Evolutionary conservation across 2,888 invertebrate genomes (phyloP).

Genomic region (Melanostoma mellinum): DNA sequence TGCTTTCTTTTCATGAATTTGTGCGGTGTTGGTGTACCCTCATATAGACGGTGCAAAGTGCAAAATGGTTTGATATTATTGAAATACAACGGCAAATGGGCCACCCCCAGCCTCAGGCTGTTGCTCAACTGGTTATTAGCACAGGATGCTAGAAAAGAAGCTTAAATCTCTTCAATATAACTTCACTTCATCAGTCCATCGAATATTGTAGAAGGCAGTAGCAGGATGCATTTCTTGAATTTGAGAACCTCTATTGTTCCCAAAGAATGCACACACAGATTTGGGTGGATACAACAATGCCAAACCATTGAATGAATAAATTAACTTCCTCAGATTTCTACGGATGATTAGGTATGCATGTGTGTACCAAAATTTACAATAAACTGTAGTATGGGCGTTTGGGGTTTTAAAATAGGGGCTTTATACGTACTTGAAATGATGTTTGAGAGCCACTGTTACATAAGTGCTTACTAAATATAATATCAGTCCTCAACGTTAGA

Average conservation of each 20-base stretch:
- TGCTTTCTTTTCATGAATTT: conserved; percentile 5
- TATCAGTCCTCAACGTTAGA: no score
- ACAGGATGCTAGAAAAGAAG: conserved; percentile 25
- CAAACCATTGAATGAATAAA: conserved; percentile 38
- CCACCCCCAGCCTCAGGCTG: conserved; percentile 12
- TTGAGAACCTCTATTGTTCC: conserved; percentile 36
- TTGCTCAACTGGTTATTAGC: conserved; percentile 47
- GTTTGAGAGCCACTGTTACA: not conserved
- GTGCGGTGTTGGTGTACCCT: not conserved
- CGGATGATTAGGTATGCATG: conserved; percentile 11
- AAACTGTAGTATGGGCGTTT: not conserved
- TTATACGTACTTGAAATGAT: not conserved
- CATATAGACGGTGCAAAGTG: not conserved
- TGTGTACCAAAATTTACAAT: conserved; percentile 2
- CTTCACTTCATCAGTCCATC: not conserved
- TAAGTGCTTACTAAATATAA: no score
- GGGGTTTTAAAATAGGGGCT: not conserved
- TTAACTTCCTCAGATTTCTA: conserved; percentile 49
- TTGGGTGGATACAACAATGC: conserved; percentile 39
- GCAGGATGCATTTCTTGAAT: conserved; percentile 29
- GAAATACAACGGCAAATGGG: not conserved
- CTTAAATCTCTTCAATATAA: not conserved
- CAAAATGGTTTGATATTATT: no score
- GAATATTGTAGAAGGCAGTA: conserved; percentile 35
- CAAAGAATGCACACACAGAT: conserved; percentile 26